Evolutionary conservation across 2,888 invertebrate species (phyloP).

Genomic region (Agrochola litura): DNA sequence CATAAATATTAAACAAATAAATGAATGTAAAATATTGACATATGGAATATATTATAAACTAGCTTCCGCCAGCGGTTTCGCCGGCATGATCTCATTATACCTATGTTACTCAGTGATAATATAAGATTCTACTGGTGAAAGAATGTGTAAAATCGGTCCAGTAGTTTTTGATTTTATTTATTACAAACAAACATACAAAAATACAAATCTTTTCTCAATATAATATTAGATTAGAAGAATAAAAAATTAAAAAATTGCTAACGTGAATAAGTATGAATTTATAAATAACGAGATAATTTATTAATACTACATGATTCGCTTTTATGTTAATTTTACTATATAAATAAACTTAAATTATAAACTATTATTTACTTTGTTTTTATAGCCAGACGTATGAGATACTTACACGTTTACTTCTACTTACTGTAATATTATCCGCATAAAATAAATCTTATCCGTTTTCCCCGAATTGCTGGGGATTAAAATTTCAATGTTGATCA

Average conservation of each 20-base stretch:
- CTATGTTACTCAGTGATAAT: too few relatives aligned
- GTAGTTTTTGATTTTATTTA: too few relatives aligned
- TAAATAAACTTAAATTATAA: background rate
- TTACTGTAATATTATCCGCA: background rate
- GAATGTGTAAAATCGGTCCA: too few relatives aligned
- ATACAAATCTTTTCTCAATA: too few relatives aligned
- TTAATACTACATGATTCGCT: background rate
- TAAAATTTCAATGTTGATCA: background rate
- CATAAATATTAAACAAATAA: background rate
- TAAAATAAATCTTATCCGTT: background rate
- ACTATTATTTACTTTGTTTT: background rate
- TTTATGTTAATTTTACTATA: background rate
- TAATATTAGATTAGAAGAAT: too few relatives aligned
- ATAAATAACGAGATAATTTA: background rate
- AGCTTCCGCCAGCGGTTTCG: too few relatives aligned
- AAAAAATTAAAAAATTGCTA: background rate
- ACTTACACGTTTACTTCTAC: too few relatives aligned
- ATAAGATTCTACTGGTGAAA: too few relatives aligned
- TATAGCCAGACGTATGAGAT: background rate
- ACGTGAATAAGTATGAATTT: background rate
- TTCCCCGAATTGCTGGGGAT: background rate
- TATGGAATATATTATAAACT: background rate
- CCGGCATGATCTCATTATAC: too few relatives aligned
- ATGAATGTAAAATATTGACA: background rate
- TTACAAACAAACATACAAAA: too few relatives aligned